Percentiles rank a stretch among this genome's conserved stretches.
Evolutionary conservation across 2,888 invertebrate species (phyloP).

Genomic region (Endomychus coccineus): DNA sequence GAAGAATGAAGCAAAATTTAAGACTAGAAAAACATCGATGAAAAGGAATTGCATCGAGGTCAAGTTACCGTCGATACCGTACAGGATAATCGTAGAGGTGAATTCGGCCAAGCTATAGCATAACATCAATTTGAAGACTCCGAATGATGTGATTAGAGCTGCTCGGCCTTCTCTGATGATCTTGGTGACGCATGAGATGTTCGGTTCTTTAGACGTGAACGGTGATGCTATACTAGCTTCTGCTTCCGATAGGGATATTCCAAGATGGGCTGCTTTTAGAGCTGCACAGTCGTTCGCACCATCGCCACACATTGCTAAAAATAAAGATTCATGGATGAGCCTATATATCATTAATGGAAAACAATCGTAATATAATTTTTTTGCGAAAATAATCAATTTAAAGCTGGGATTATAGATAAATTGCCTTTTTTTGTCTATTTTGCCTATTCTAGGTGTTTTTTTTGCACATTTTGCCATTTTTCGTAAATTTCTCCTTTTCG

Average conservation of each 20-base stretch:
- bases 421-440: no score
- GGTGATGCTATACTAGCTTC: conserved; percentile 92
- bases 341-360: no score
- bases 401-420: no score
- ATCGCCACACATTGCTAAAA: conserved; percentile 87
- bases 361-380: no score
- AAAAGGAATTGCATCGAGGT: conserved; percentile 59
- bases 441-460: no score
- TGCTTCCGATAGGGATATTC: conserved; percentile 83
- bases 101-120: conserved; percentile 91
- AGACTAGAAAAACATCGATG: conserved; percentile 56
- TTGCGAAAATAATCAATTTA: no score
- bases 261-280: conserved; percentile 84
- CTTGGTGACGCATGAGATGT: conserved; percentile 76
- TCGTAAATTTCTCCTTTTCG: no score
- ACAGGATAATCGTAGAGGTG: conserved; percentile 80
- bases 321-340: no score
- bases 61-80: conserved; percentile 57
- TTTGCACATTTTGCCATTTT: no score
- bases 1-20: conserved; percentile 57
- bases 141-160: conserved; percentile 92
- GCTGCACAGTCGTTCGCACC: conserved; percentile 97
- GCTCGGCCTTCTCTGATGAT: conserved; percentile 84
- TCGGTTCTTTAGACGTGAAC: conserved; percentile 79
- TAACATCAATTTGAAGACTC: conserved; percentile 97